A percentile compares a stretch with the other conserved stretches of the same genome.
phyloP scores from a whole-genome alignment of 2,797 vertebrate species.

The Spea hammondii region DNA sequence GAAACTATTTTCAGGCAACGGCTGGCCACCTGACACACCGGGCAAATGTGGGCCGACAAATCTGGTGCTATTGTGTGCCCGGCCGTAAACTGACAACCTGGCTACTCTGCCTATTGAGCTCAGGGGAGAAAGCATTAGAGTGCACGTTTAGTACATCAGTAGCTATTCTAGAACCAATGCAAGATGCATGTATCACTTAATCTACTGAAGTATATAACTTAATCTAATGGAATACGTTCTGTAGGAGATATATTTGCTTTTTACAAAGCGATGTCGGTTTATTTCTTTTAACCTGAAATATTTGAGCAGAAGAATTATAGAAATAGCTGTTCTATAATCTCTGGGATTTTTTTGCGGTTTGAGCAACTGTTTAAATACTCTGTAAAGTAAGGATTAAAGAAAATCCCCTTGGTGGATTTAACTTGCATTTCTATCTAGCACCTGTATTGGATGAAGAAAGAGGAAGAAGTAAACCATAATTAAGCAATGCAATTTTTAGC shows the following conservation, averaged over 20 bases:
- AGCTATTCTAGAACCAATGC: no score
- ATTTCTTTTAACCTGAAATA: background rate
- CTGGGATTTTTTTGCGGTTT: slow-evolving; percentile 12
- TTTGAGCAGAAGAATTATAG: background rate
- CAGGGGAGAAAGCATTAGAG: no score
- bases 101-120: no score
- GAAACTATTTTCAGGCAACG: no score
- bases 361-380: slow-evolving; percentile 34
- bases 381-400: slow-evolving; percentile 31
- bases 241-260: background rate
- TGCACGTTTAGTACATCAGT: no score
- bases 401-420: slow-evolving; percentile 35
- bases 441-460: background rate
- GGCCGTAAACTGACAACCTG: no score
- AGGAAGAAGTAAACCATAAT: background rate
- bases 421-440: slow-evolving; percentile 12
- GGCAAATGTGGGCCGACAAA: no score
- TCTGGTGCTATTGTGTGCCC: no score
- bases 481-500: background rate
- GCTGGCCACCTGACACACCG: no score
- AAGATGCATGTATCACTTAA: no score
- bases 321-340: slow-evolving; percentile 8
- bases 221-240: no score
- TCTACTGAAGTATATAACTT: no score
- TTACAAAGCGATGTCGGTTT: background rate